These are phyloP conservation scores for Xiphophorus birchmanni DNA, from an alignment of 2,797 vertebrate genomes.

Conservation along the genomic window DNA sequence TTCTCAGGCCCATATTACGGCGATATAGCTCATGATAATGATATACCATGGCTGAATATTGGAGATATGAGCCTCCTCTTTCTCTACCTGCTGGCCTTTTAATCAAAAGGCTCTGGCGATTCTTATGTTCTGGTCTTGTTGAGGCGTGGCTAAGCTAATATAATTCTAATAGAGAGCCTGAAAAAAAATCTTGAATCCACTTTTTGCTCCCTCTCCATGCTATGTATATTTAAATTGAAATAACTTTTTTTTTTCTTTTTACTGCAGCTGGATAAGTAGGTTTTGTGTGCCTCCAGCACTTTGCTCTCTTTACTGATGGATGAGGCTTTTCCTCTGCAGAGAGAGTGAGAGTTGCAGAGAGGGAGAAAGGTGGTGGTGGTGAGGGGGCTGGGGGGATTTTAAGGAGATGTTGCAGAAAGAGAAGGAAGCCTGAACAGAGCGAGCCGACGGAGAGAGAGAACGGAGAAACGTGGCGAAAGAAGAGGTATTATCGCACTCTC, in stretches of 20 bases:
- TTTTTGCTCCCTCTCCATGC: slow-evolving; percentile 80
- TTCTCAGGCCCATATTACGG: slow-evolving; percentile 64
- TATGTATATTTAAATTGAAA: slow-evolving; percentile 92
- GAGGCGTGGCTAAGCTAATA: slow-evolving; percentile 75
- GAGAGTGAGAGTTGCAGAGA: slow-evolving; percentile 32
- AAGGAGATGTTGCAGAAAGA: slow-evolving; percentile 40
- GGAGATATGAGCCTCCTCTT: slow-evolving; percentile 58
- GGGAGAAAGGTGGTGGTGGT: slow-evolving; percentile 34
- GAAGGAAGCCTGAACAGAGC: slow-evolving; percentile 25
- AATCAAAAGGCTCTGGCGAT: slow-evolving; percentile 70
- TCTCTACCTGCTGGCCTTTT: slow-evolving; percentile 71
- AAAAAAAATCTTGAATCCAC: slow-evolving; percentile 75
- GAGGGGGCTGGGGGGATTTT: slow-evolving; percentile 11
- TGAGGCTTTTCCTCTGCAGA: slow-evolving; percentile 70
- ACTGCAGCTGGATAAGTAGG: slow-evolving; percentile 84
- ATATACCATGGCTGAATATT: slow-evolving; percentile 66
- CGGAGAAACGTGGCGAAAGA: slow-evolving; percentile 46
- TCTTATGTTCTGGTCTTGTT: slow-evolving; percentile 67
- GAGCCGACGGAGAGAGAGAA: slow-evolving; percentile 38
- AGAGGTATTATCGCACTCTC: slow-evolving; percentile 58
- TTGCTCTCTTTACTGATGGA: slow-evolving; percentile 83
- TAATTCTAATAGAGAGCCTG: slow-evolving; percentile 76
- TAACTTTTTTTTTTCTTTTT: slow-evolving; percentile 73
- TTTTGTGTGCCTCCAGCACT: slow-evolving; percentile 86
- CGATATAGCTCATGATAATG: slow-evolving; percentile 72